Evolutionary conservation across 2,797 vertebrate species (phyloP).

Genomic region (Fistularia tabacaria): DNA sequence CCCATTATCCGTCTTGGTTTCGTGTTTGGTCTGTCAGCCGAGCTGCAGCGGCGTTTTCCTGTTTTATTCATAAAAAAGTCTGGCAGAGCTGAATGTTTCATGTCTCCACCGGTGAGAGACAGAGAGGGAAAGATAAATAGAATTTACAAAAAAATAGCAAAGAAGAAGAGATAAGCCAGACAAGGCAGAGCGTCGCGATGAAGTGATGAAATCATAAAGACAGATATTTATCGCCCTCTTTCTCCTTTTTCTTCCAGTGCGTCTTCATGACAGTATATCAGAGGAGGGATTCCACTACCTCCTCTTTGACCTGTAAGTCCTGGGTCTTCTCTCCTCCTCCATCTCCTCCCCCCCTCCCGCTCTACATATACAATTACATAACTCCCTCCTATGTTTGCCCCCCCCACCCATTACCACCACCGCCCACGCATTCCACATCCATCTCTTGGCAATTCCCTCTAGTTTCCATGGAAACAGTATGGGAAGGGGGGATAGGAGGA

Average conservation of each 20-base stretch:
- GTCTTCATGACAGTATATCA: slow-evolving; percentile 98
- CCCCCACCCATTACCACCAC: slow-evolving; percentile 18
- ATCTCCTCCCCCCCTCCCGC: slow-evolving; percentile 1
- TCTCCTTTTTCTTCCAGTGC: slow-evolving; percentile 12
- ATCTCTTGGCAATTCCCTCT: slow-evolving; percentile 49
- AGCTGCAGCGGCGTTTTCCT: too few species aligned
- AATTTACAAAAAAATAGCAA: too few species aligned
- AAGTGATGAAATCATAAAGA: too few species aligned
- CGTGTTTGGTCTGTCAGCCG: too few species aligned
- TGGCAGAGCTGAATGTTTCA: too few species aligned
- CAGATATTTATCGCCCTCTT: too few species aligned
- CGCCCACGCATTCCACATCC: slow-evolving; percentile 51
- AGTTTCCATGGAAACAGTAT: slow-evolving; percentile 67
- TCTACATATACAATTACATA: slow-evolving; percentile 48
- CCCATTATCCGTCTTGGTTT: too few species aligned
- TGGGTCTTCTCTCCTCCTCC: slow-evolving; percentile 1
- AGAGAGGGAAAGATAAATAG: too few species aligned
- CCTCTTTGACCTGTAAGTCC: slow-evolving; percentile 97
- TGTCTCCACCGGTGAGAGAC: too few species aligned
- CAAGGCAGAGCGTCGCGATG: too few species aligned
- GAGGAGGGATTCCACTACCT: slow-evolving; percentile 98
- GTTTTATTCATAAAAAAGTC: too few species aligned
- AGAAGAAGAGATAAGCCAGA: too few species aligned
- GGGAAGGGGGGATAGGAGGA: slow-evolving; percentile 17
- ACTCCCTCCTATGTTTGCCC: slow-evolving; percentile 45